These are phyloP conservation scores for Labrus mixtus DNA, from an alignment of 2,113 vertebrate genomes.

Conservation along the genomic window DNA sequence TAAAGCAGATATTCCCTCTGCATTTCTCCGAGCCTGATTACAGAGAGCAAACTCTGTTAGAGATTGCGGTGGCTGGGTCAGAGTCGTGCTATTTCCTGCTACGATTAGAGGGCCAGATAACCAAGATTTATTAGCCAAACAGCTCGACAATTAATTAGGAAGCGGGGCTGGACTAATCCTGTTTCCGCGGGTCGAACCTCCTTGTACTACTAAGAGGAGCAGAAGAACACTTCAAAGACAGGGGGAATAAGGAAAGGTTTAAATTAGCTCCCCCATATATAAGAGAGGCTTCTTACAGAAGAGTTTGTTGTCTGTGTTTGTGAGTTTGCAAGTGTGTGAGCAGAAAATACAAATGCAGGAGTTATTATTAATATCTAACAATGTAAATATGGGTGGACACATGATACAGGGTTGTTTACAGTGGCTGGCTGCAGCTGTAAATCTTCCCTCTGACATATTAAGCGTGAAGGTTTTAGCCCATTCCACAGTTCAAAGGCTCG, in stretches of 20 bases:
- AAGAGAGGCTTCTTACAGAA: slow-evolving; percentile 24
- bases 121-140: slow-evolving; percentile 79
- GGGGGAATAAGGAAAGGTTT: slow-evolving; percentile 42
- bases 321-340: background rate
- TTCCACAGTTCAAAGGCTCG: slow-evolving; percentile 75
- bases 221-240: slow-evolving; percentile 64
- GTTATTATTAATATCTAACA: slow-evolving; percentile 16
- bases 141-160: slow-evolving; percentile 78
- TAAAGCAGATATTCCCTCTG: slow-evolving; percentile 61
- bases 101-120: slow-evolving; percentile 76
- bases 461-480: slow-evolving; percentile 65
- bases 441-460: slow-evolving; percentile 62
- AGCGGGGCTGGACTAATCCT: slow-evolving; percentile 74
- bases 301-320: slow-evolving; percentile 13
- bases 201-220: slow-evolving; percentile 38
- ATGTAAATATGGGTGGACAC: slow-evolving; percentile 23
- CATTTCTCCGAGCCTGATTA: slow-evolving; percentile 71
- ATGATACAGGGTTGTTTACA: slow-evolving; percentile 47
- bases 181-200: slow-evolving; percentile 68
- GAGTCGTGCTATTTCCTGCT: slow-evolving; percentile 64
- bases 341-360: slow-evolving; percentile 8
- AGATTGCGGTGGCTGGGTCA: slow-evolving; percentile 67
- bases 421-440: slow-evolving; percentile 49
- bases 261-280: slow-evolving; percentile 33
- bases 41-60: slow-evolving; percentile 61